A percentile compares a stretch with the other conserved stretches of the same genome.
Evolutionary conservation across 2,797 vertebrate genomes (phyloP).

Genomic region (Limosa lapponica): DNA sequence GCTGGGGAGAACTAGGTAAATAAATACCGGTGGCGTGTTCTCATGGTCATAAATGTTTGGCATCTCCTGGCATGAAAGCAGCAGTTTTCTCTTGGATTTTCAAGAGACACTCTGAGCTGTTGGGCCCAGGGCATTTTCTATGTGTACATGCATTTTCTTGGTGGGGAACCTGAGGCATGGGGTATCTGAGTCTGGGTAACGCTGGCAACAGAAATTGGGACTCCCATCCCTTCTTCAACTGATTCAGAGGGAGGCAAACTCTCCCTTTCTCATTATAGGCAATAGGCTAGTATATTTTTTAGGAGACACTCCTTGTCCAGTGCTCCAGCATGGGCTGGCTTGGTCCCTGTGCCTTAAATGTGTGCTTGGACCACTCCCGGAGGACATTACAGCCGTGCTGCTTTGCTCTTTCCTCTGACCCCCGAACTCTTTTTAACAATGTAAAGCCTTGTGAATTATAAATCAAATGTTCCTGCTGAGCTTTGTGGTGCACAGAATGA

Average conservation of each 20-base stretch:
- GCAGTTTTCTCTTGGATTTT: background rate
- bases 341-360: background rate
- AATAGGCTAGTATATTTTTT: background rate
- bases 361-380: background rate
- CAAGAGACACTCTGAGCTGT: background rate
- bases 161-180: background rate
- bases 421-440: constrained; percentile 28
- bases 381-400: background rate
- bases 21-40: background rate
- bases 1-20: background rate
- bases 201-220: background rate
- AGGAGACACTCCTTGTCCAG: background rate
- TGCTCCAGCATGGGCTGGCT: background rate
- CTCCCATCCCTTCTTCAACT: background rate
- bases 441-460: constrained; percentile 45
- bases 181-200: background rate
- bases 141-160: background rate
- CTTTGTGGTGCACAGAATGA: constrained; percentile 62
- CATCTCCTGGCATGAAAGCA: background rate
- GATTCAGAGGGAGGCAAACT: background rate
- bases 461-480: constrained; percentile 36
- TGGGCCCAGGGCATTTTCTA: background rate
- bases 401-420: constrained; percentile 13
- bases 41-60: background rate
- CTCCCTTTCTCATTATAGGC: background rate